Conservation (phyloP, 2,888 invertebrate species). For the Lycocerus yunnanus region DNA sequence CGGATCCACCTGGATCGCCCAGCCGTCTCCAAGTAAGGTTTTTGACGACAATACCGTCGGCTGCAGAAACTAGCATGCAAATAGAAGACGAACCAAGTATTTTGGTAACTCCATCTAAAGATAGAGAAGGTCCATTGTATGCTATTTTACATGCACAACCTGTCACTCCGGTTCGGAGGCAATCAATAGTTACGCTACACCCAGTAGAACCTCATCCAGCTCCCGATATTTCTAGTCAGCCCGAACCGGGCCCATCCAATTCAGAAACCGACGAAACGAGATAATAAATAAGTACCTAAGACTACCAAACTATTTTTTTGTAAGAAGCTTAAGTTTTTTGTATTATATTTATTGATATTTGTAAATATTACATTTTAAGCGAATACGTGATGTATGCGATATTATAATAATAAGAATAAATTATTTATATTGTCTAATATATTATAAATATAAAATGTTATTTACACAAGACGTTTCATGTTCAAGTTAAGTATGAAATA, state of each 20-base stretch:
- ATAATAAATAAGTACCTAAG: constrained; percentile 41
- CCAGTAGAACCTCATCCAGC: constrained; percentile 45
- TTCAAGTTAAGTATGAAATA: constrained; percentile 45
- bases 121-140: constrained; percentile 51
- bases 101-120: constrained; percentile 49
- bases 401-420: constrained; percentile 34
- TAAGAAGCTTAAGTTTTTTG: constrained; percentile 40
- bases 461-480: constrained; percentile 50
- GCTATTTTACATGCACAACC: constrained; percentile 53
- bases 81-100: constrained; percentile 65
- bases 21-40: constrained; percentile 62
- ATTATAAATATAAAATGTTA: constrained; percentile 45
- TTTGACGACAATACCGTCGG: constrained; percentile 74
- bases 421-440: constrained; percentile 35
- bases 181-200: constrained; percentile 54
- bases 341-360: constrained; percentile 42
- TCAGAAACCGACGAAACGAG: constrained; percentile 36
- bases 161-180: constrained; percentile 46
- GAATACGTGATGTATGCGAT: constrained; percentile 36
- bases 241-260: constrained; percentile 40
- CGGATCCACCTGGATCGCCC: constrained; percentile 66
- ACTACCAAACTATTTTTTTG: constrained; percentile 39
- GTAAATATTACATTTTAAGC: constrained; percentile 33
- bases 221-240: constrained; percentile 40
- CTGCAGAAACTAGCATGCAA: constrained; percentile 72